These are phyloP conservation scores for Scomberomorus guttatus DNA, from an alignment of 2,797 vertebrate genomes.

Conservation along the genomic window DNA sequence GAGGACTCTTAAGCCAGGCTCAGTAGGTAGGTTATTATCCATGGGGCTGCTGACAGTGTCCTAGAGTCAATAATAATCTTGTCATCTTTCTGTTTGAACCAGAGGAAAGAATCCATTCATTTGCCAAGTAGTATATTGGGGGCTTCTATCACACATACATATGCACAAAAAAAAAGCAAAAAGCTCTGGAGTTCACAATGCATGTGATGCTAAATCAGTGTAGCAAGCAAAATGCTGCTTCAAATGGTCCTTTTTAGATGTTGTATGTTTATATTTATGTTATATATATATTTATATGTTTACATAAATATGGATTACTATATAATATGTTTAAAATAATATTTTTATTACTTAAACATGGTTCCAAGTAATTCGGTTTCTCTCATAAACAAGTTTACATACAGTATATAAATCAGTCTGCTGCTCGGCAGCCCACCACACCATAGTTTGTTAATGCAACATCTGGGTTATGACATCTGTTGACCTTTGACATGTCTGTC, in stretches of 20 bases:
- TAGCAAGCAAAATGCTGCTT: not conserved
- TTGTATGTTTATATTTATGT: accelerated
- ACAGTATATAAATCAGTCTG: not conserved
- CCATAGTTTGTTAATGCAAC: too few relatives aligned
- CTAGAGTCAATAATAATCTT: constrained; percentile 64
- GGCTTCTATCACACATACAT: not conserved
- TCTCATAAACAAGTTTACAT: not conserved
- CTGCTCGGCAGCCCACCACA: not conserved
- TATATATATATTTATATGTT: not conserved
- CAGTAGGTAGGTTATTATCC: constrained; percentile 59
- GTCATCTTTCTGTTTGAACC: constrained; percentile 56
- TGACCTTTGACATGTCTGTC: too few relatives aligned
- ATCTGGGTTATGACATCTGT: too few relatives aligned
- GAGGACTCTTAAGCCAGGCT: constrained; percentile 45
- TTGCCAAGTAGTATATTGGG: constrained; percentile 21
- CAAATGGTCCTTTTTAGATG: not conserved
- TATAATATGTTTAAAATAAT: not conserved
- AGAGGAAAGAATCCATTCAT: constrained; percentile 44
- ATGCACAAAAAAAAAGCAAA: not conserved
- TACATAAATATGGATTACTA: not conserved
- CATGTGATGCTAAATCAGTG: not conserved
- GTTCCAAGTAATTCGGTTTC: not conserved
- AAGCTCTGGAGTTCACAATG: not conserved
- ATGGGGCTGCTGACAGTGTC: constrained; percentile 52
- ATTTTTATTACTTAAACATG: not conserved